Evolutionary conservation across 2,797 vertebrate species (phyloP).

Genomic region (Petrocephalus schoutedeni): DNA sequence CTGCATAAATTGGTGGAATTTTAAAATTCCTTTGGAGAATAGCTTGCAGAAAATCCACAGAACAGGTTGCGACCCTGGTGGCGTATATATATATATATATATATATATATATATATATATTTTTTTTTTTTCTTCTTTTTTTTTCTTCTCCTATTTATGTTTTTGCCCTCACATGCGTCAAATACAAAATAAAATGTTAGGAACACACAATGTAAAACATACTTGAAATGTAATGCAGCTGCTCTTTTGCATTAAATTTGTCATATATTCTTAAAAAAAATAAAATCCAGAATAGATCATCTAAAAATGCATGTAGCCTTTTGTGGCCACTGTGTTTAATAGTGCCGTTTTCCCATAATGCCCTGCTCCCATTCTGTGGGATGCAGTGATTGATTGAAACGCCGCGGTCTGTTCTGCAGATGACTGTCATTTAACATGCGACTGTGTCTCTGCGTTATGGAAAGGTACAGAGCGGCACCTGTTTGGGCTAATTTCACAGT

Average conservation of each 20-base stretch:
- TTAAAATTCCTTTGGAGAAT: neutral
- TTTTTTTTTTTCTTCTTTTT: too few species aligned
- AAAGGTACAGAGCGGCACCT: neutral
- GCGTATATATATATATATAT: too few species aligned
- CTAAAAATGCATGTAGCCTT: neutral
- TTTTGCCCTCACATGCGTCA: neutral
- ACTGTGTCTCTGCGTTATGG: neutral
- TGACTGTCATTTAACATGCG: neutral
- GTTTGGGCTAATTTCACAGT: neutral
- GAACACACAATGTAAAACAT: neutral
- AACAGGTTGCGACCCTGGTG: neutral
- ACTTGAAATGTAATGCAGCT: neutral
- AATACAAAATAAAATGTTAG: neutral
- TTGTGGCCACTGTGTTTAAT: neutral
- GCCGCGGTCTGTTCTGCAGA: neutral
- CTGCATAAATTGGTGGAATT: neutral
- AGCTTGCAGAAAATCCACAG: neutral
- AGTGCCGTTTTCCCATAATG: neutral
- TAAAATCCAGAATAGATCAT: neutral
- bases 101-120: too few species aligned
- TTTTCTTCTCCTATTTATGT: too few species aligned
- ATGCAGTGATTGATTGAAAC: neutral
- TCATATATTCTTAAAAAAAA: neutral
- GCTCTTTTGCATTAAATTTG: neutral
- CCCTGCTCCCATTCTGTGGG: neutral